These are phyloP conservation scores for Xanthia icteritia DNA, from an alignment of 2,888 invertebrate genomes.

Conservation along the genomic window DNA sequence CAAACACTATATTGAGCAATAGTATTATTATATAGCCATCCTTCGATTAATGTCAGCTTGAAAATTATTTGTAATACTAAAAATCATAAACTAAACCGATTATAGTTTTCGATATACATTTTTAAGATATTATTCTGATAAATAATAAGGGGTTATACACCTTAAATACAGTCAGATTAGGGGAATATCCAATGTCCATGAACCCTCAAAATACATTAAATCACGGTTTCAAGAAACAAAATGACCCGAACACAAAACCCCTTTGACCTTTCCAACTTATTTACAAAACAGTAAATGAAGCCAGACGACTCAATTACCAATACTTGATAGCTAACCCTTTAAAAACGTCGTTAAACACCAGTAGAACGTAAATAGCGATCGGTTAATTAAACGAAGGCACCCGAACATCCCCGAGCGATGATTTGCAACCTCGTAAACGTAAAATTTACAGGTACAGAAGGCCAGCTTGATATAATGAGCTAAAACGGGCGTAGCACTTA, in stretches of 20 bases:
- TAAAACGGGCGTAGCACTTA: neutral
- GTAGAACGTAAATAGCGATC: slow-evolving; percentile 58
- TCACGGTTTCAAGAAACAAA: slow-evolving; percentile 17
- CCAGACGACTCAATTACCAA: slow-evolving; percentile 55
- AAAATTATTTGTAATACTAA: neutral
- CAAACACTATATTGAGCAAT: too few species aligned
- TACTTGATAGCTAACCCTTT: slow-evolving; percentile 61
- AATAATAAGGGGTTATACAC: neutral
- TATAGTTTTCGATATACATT: too few species aligned
- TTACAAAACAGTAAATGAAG: slow-evolving; percentile 55
- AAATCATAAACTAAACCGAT: too few species aligned
- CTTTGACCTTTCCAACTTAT: slow-evolving; percentile 42
- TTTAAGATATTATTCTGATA: neutral
- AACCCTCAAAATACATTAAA: neutral
- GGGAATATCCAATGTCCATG: neutral
- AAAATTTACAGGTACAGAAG: slow-evolving; percentile 15
- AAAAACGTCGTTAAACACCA: slow-evolving; percentile 63
- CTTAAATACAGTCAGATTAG: neutral
- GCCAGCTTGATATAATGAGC: fast-evolving
- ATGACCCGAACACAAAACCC: slow-evolving; percentile 20
- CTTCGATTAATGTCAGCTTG: neutral
- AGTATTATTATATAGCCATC: too few species aligned
- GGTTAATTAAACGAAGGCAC: slow-evolving; percentile 59
- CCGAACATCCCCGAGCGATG: slow-evolving; percentile 57
- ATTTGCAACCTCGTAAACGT: slow-evolving; percentile 40